A percentile compares a stretch with the other conserved stretches of the same genome.
Conservation (phyloP, 2,797 vertebrate species). For the Enteromius afrohamiltoni region DNA sequence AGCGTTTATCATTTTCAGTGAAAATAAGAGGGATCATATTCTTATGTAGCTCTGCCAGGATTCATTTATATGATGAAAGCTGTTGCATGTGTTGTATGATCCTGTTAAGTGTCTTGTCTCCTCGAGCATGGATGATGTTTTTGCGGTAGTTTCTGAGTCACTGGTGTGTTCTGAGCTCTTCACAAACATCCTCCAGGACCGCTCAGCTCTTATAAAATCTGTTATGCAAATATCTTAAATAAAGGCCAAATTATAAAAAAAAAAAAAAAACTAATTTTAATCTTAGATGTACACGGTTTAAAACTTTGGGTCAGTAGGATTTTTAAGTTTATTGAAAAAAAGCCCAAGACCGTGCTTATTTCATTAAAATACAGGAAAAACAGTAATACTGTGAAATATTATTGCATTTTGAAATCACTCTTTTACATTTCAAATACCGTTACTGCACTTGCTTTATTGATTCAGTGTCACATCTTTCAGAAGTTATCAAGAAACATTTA, state of each 20-base stretch:
- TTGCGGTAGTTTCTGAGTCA: slow-evolving; percentile 5
- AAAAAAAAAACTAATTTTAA: background rate
- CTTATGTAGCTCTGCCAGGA: background rate
- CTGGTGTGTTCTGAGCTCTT: background rate
- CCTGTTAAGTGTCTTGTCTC: background rate
- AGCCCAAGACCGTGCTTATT: background rate
- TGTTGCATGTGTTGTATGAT: background rate
- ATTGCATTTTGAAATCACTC: background rate
- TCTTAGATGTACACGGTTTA: background rate
- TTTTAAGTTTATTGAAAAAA: background rate
- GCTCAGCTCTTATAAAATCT: background rate
- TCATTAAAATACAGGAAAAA: background rate
- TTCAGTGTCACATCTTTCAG: background rate
- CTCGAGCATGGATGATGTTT: background rate
- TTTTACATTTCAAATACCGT: background rate
- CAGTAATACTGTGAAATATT: background rate
- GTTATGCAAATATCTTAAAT: background rate
- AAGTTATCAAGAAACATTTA: background rate
- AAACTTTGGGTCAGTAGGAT: background rate
- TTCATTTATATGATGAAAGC: background rate
- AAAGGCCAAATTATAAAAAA: background rate
- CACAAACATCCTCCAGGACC: background rate
- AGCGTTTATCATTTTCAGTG: background rate
- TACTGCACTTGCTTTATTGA: background rate
- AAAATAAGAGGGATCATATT: background rate